Conservation (phyloP, 2,888 invertebrate species). For the Meteorus cinctellus region DNA sequence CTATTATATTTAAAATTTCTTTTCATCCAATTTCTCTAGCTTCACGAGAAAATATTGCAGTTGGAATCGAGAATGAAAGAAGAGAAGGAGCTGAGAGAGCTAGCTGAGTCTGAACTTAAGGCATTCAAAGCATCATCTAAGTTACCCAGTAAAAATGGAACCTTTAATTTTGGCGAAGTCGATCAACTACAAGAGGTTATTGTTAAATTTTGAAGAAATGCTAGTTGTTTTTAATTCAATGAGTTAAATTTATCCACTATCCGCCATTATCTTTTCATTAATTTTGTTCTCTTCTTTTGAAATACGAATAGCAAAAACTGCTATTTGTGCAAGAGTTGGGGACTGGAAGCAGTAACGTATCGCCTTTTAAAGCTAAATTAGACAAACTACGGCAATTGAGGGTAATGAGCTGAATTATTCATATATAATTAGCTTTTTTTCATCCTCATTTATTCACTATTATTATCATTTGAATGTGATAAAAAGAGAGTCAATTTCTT, state of each 20-base stretch:
- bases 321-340: slow-evolving; percentile 74
- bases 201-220: background rate
- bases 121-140: slow-evolving; percentile 68
- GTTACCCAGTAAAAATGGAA: slow-evolving; percentile 56
- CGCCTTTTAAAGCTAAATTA: slow-evolving; percentile 59
- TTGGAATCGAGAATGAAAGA: slow-evolving; percentile 74
- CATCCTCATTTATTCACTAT: background rate
- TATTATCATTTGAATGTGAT: background rate
- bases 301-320: slow-evolving; percentile 72
- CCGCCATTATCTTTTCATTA: slow-evolving; percentile 1
- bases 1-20: background rate
- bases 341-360: slow-evolving; percentile 65
- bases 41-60: slow-evolving; percentile 75
- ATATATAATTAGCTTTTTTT: slow-evolving; percentile 12
- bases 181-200: slow-evolving; percentile 65
- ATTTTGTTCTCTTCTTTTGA: slow-evolving; percentile 41
- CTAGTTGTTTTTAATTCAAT: slow-evolving; percentile 19
- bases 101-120: slow-evolving; percentile 60
- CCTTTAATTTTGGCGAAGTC: slow-evolving; percentile 52
- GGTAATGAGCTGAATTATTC: slow-evolving; percentile 50
- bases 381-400: slow-evolving; percentile 60
- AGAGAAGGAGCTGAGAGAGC: slow-evolving; percentile 59
- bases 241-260: background rate
- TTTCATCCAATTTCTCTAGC: slow-evolving; percentile 62
- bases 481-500: slow-evolving; percentile 7